phyloP scores from a whole-genome alignment of 2,888 invertebrate species.

The Halocaridina rubra region DNA sequence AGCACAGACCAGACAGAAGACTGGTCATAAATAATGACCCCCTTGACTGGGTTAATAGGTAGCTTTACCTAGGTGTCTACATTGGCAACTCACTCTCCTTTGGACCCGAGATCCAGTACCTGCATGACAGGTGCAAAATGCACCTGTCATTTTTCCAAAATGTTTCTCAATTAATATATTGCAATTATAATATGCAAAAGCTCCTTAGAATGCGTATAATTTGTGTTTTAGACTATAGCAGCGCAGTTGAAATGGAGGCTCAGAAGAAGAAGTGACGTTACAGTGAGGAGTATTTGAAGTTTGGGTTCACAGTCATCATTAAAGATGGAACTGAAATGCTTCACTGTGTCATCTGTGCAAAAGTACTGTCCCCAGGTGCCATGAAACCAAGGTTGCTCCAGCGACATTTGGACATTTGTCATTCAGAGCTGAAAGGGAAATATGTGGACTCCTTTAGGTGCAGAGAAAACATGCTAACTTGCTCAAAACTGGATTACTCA shows the following conservation, averaged over 20 bases:
- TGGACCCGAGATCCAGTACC: too few relatives aligned
- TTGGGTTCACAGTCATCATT: constrained; percentile 30
- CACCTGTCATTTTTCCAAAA: constrained; percentile 5
- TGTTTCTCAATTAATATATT: constrained; percentile 24
- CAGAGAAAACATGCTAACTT: constrained; percentile 7
- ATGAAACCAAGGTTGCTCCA: constrained; percentile 37
- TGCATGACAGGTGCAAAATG: too few relatives aligned
- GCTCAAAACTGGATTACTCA: constrained; percentile 3
- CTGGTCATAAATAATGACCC: too few relatives aligned
- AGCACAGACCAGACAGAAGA: too few relatives aligned
- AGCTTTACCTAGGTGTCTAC: too few relatives aligned
- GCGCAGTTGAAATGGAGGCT: constrained; percentile 15
- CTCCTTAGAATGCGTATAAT: not conserved
- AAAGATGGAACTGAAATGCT: constrained; percentile 28
- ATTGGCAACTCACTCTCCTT: too few relatives aligned
- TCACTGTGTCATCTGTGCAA: constrained; percentile 29
- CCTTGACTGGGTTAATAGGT: too few relatives aligned
- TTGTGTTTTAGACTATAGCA: constrained; percentile 1
- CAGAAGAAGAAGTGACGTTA: constrained; percentile 12
- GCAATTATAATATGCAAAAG: not conserved
- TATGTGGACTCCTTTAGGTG: constrained; percentile 28
- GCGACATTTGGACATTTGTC: constrained; percentile 25
- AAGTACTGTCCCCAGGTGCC: constrained; percentile 17
- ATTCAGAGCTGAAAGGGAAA: constrained; percentile 20
- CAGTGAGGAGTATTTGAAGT: constrained; percentile 25